Base-by-base conservation (phyloP, 2,888 invertebrate genomes). In the Cepaea hortensis region DNA sequence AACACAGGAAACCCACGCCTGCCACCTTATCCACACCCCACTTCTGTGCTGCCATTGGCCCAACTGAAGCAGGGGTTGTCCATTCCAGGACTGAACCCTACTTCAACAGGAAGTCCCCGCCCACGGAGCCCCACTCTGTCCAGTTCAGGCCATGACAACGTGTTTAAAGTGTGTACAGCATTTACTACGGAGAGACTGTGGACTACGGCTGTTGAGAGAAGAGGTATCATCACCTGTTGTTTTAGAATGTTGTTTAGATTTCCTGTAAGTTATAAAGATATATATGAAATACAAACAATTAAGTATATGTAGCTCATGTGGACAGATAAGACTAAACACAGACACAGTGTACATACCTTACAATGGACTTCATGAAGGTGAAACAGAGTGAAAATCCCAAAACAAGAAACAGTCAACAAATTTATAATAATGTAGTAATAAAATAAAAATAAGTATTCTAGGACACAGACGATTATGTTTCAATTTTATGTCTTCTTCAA, bases 21-120 rank as follows among this genome's bases (percentile, higher is more conserved):
- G 93, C 98, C 98, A 81, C 98, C 98, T 9, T 98, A 97, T 95
- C 97, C 98, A 18, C 96, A 97, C 93, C 98, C 98, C 20, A 96
- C 96, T 46, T 96, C 97, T 48, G 95, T 97, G 75, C 95, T 96
- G 91, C 97, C 98, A 3, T 95, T 98, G 89, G 97, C 97, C 1
- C 98, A 98, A 95, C 96, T 98, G 90, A 96, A 98, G 75, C 95
- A 95, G 89, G 92, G 92, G 20, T 88, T 94, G 65, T 90, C 92
- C 35, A 90, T 91, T 46, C 91, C 93, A 2, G 90, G 91, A 46
- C 88, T 90, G 46, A 89, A 90, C 48, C 89, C 91, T 13, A 46
- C 87, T 46, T 35, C 84, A 11, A 90, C 89, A 4, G 82, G 84
- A 81, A 88, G 87, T 46, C 82, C 84, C 35, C 77, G 86, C 13